Evolutionary conservation across 92 coral and sea anemone genomes (phyloP).

Genomic region (Epizoanthus rinbou): DNA sequence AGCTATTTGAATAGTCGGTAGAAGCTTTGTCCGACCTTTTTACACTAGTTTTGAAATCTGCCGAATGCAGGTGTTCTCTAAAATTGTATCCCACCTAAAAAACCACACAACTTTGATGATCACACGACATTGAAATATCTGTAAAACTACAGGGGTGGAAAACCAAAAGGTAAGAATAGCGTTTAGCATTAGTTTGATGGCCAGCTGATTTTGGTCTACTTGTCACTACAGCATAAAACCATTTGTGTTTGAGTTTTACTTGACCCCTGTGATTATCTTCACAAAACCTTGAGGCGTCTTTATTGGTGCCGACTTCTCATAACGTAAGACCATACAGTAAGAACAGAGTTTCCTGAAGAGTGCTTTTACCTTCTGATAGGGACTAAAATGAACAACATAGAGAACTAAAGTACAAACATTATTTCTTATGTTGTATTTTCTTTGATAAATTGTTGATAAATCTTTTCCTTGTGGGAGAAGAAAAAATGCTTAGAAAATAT

Average conservation of each 20-base stretch:
- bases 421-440: neutral
- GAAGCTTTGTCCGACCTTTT: too few relatives aligned
- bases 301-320: neutral
- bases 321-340: neutral
- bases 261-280: neutral
- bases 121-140: too few relatives aligned
- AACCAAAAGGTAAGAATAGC: neutral
- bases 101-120: too few relatives aligned
- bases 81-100: too few relatives aligned
- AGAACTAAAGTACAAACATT: neutral
- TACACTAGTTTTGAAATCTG: too few relatives aligned
- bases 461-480: slow-evolving; percentile 2
- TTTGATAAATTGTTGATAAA: neutral
- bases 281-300: too few relatives aligned
- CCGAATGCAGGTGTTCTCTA: too few relatives aligned
- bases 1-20: too few relatives aligned
- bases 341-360: neutral
- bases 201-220: neutral
- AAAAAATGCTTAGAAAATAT: neutral
- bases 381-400: neutral
- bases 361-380: neutral
- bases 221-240: neutral
- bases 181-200: neutral
- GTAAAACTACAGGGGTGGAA: neutral
- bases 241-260: neutral